Conservation (phyloP, 1,140 invertebrate species). For the Hydropsyche tenuis region DNA sequence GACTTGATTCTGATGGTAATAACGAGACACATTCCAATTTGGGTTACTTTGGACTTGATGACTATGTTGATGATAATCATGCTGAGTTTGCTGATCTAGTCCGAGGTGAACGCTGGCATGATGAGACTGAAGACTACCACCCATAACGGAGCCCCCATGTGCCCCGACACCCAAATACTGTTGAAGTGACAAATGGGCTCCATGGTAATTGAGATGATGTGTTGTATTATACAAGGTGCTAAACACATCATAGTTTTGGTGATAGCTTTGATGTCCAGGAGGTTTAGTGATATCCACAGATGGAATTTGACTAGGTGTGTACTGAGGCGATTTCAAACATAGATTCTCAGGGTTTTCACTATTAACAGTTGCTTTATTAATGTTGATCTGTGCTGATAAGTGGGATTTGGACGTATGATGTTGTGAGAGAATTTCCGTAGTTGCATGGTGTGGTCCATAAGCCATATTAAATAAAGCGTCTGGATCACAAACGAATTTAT, state of each 20-base stretch:
- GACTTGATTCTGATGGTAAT: slow-evolving; percentile 44
- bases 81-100: slow-evolving; percentile 25
- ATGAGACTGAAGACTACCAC: not conserved
- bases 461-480: slow-evolving; percentile 92
- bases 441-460: slow-evolving; percentile 42
- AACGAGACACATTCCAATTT: slow-evolving; percentile 42
- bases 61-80: slow-evolving; percentile 22
- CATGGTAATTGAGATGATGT: slow-evolving; percentile 30
- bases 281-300: not conserved
- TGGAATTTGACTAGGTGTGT: slow-evolving; percentile 5
- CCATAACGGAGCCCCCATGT: not conserved
- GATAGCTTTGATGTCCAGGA: slow-evolving; percentile 28
- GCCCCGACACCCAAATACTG: slow-evolving; percentile 37
- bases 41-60: slow-evolving; percentile 14
- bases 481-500: slow-evolving; percentile 95
- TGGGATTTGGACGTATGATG: slow-evolving; percentile 15
- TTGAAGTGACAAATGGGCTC: slow-evolving; percentile 36
- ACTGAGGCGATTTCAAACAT: slow-evolving; percentile 37
- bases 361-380: not conserved
- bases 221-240: slow-evolving; percentile 35
- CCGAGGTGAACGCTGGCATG: slow-evolving; percentile 1
- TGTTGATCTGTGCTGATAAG: not conserved
- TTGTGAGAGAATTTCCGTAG: not conserved
- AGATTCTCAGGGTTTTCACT: slow-evolving; percentile 44
- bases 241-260: slow-evolving; percentile 46